phyloP scores from a whole-genome alignment of 2,797 vertebrate genomes.

The Myiotriccus ornatus region DNA sequence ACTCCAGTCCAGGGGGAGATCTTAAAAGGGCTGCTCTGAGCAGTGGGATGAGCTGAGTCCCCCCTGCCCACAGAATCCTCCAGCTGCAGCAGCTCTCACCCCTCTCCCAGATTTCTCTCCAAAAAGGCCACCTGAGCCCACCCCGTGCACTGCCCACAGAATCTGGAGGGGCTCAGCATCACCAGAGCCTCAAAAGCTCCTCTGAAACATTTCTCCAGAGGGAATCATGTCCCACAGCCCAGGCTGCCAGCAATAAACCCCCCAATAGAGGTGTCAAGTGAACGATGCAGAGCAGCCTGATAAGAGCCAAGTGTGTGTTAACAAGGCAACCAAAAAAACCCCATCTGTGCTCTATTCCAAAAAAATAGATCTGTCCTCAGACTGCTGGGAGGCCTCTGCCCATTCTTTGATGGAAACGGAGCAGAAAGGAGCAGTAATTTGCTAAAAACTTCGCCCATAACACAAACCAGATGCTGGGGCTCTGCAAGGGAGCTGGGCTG shows the following conservation, averaged over 20 bases:
- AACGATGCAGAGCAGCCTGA: background rate
- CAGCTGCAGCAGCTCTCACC: background rate
- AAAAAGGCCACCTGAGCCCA: background rate
- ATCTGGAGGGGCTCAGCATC: background rate
- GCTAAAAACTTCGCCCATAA: constrained; percentile 37
- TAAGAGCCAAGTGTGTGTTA: background rate
- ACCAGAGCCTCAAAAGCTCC: background rate
- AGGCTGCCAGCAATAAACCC: background rate
- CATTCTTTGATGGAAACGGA: constrained; percentile 34
- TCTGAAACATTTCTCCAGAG: background rate
- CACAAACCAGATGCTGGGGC: background rate
- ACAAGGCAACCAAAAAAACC: background rate
- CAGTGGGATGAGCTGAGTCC: background rate
- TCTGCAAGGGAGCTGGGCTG: background rate
- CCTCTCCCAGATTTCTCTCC: background rate
- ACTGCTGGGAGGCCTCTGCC: background rate
- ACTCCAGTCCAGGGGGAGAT: background rate
- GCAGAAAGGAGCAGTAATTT: constrained; percentile 52
- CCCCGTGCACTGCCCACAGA: background rate
- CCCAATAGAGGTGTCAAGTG: background rate
- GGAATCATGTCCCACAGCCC: rapidly evolving
- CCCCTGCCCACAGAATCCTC: too few species aligned
- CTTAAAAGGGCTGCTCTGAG: background rate
- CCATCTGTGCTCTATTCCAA: background rate
- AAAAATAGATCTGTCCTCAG: background rate